Conservation (phyloP, 2,888 invertebrate species). For the Leptopilina syphax region DNA sequence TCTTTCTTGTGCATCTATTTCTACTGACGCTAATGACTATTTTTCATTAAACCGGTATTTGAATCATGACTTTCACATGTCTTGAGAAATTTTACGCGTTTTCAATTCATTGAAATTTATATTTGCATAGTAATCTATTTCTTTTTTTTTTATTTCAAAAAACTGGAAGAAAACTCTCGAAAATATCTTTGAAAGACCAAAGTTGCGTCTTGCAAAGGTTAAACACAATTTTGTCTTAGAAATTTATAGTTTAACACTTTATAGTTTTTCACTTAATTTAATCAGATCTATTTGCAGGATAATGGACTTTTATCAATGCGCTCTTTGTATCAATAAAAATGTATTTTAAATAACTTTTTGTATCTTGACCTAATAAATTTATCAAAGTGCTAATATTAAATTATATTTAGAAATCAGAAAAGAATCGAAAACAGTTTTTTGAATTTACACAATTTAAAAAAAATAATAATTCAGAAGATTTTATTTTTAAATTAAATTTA, state of each 20-base stretch:
- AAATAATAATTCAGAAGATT: no score
- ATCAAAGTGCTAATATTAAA: not conserved
- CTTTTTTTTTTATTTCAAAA: not conserved
- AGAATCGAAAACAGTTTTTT: no score
- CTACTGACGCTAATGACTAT: constrained; percentile 39
- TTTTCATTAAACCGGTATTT: constrained; percentile 40
- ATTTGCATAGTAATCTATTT: constrained; percentile 8
- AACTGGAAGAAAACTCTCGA: no score
- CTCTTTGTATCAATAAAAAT: not conserved
- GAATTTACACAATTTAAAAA: no score
- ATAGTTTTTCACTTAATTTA: no score
- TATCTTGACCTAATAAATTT: no score
- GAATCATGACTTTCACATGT: constrained; percentile 55
- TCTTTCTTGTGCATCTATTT: constrained; percentile 52
- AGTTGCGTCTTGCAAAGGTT: no score
- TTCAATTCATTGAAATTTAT: not conserved
- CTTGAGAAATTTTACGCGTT: constrained; percentile 1
- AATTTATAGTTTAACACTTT: not conserved
- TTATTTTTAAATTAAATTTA: no score
- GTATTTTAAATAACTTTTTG: no score
- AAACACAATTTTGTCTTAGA: no score
- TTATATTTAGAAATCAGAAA: no score
- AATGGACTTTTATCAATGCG: not conserved
- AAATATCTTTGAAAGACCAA: no score
- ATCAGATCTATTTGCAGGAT: not conserved